Base-by-base conservation (phyloP, 2,888 invertebrate genomes). In the Cephalotes varians region DNA sequence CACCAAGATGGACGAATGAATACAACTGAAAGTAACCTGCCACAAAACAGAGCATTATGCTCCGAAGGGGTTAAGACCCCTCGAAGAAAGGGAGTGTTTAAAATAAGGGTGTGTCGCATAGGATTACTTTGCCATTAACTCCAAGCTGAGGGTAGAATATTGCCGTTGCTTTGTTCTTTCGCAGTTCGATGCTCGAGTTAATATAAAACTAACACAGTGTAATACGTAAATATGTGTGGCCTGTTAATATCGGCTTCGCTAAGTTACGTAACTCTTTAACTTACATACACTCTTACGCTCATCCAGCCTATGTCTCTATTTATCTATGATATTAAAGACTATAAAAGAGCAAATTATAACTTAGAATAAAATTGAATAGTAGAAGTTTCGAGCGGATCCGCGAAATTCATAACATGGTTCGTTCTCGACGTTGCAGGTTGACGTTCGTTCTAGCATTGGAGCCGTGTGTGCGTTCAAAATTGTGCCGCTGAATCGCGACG, bases 31-130 rank as follows among this genome's bases (percentile, higher is more conserved):
- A 79, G 44, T 25, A 79, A 79, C 69, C 69, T 79, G 71, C 44
- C 77, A 56, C 44, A 69, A 77, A 79, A 71, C 71, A 56, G 77
- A 79, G 56, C 69, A 71, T 71, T 47, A 79, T 56, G 71, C 56
- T 25, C 71, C 71, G 71, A 79, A 79, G 77, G n/a, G 77, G 77
- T 79, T 79, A 71, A 79, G 31, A 69, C 77, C 77, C 76, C 77
- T 79, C 77, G 40, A 71, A 79, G 77, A 79, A 71, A 71, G 77
- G 77, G 77, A 56, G 77, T 79, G 77, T 79, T 79, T 79, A 79
- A 79, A 79, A 79, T 79, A 79, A 79, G 77, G 77, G 77, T 79
- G 77, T 79, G 77, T 79, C 77, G 77, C 77, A 56, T 71, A 71
- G 77, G 71, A 79, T 79, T 79, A 79, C 77, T 79, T 79, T 79